Base-by-base conservation (phyloP, 1,140 invertebrate genomes). In the Daktulosphaira vitifoliae region DNA sequence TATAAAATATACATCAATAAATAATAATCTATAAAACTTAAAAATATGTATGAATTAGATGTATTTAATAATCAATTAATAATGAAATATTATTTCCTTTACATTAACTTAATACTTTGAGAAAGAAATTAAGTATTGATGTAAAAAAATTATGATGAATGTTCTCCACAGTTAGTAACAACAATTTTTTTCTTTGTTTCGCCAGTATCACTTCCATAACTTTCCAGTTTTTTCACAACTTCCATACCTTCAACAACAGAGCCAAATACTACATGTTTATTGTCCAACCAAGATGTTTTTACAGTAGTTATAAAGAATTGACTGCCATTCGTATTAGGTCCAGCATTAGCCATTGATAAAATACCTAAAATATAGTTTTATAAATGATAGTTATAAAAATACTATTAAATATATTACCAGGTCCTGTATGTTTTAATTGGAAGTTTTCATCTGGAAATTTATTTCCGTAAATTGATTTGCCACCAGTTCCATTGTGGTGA, bases 361-460 rank as follows among this genome's bases (percentile, higher is more conserved):
- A 89, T 82, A 68, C 81, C 82, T 78, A 69, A 33, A 53, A 46
- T 15, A 44, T 9, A 56, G 4, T 23, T 11, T 25, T 6, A 9
- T 18, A 6, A 15, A 20, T 13, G 20, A 29, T 22, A 23, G 15
- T 1, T 15, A 3, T n/a, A 33, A 33, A 33, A 33, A 6, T 33
- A 33, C 5, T 33, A 33, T 33, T n/a, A n/a, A 18, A 33, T 29
- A 18, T 46, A n/a, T 18, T 71, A 73, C 92, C 92, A 66, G 92
- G 84, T 64, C 88, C 90, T 65, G 89, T 92, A 80, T 98, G 95
- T 79, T 91, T 93, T 74, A 96, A 79, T 25, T 78, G 77, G 79
- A 98, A 98, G 81, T 98, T 98, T 77, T 98, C 96, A 76, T 98
- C 96, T 25, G 82, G 83, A 76, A 98, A 98, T 77, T 95, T 96